Evolutionary conservation across 1,140 invertebrate genomes (phyloP).

Genomic region (Pachypsylla venusta): DNA sequence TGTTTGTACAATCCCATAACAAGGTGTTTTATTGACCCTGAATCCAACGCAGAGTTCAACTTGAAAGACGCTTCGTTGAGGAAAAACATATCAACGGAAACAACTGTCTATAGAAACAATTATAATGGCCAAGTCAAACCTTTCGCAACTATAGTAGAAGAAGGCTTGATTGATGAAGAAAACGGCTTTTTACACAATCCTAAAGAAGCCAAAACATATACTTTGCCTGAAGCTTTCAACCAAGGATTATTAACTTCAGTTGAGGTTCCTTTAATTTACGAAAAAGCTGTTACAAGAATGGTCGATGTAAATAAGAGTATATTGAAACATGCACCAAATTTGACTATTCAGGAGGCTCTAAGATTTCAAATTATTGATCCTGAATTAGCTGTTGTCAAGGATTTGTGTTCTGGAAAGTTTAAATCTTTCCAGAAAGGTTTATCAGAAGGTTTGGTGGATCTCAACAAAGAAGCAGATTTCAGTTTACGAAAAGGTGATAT

Average conservation of each 20-base stretch:
- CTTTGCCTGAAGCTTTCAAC: constrained; percentile 55
- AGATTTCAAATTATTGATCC: constrained; percentile 58
- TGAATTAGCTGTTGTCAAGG: constrained; percentile 55
- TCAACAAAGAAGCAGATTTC: constrained; percentile 44
- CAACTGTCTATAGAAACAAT: constrained; percentile 60
- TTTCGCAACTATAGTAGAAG: constrained; percentile 54
- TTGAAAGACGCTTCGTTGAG: constrained; percentile 51
- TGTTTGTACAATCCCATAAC: constrained; percentile 58
- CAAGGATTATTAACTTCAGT: constrained; percentile 55
- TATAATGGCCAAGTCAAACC: constrained; percentile 54
- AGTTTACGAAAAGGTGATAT: constrained; percentile 46
- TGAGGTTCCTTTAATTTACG: constrained; percentile 48
- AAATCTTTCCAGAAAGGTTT: constrained; percentile 53
- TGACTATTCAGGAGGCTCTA: constrained; percentile 60
- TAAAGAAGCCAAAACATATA: constrained; percentile 52
- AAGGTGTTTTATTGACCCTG: constrained; percentile 63
- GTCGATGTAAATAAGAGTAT: constrained; percentile 15
- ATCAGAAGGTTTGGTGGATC: constrained; percentile 51
- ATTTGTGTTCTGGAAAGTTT: constrained; percentile 57
- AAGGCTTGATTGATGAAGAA: constrained; percentile 57
- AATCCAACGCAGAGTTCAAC: constrained; percentile 49
- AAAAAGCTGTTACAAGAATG: constrained; percentile 37
- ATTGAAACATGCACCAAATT: not conserved
- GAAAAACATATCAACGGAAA: constrained; percentile 58
- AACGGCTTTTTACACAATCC: constrained; percentile 63